Percentiles rank a stretch among this genome's conserved stretches.
Evolutionary conservation across 2,888 invertebrate genomes (phyloP).

Genomic region (Oxytorus armatus): DNA sequence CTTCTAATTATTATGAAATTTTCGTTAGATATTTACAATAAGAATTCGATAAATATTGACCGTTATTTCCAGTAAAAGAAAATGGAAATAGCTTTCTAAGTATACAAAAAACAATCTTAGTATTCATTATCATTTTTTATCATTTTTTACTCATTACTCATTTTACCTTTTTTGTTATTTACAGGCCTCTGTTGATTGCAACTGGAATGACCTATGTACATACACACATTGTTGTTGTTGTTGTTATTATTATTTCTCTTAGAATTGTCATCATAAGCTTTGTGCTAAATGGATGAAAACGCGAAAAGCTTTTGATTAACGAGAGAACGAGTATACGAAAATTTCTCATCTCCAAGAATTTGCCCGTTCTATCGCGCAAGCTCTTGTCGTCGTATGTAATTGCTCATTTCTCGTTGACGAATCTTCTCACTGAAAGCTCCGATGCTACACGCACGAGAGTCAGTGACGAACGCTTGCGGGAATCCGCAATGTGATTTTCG

Average conservation of each 20-base stretch:
- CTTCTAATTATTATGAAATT: no score
- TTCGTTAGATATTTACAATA: no score
- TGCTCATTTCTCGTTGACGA: constrained; percentile 49
- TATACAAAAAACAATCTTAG: no score
- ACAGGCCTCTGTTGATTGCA: no score
- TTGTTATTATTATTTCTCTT: constrained; percentile 9
- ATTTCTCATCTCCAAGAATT: constrained; percentile 63
- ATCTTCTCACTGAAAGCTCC: constrained; percentile 48
- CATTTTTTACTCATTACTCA: no score
- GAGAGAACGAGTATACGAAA: constrained; percentile 57
- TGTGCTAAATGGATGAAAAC: constrained; percentile 30
- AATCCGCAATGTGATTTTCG: constrained; percentile 46
- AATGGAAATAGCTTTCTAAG: no score
- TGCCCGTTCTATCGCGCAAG: constrained; percentile 54
- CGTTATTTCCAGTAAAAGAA: no score
- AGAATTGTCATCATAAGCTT: background rate
- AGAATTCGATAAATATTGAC: no score
- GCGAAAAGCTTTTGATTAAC: constrained; percentile 58
- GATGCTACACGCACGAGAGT: constrained; percentile 42
- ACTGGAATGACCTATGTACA: no score
- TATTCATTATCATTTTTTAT: no score
- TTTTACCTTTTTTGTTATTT: no score
- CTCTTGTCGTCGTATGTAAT: constrained; percentile 48
- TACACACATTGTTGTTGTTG: background rate
- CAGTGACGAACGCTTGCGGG: constrained; percentile 25